These are phyloP conservation scores for Proctacanthus coquilletti DNA, from an alignment of 1,140 invertebrate genomes.

Conservation along the genomic window DNA sequence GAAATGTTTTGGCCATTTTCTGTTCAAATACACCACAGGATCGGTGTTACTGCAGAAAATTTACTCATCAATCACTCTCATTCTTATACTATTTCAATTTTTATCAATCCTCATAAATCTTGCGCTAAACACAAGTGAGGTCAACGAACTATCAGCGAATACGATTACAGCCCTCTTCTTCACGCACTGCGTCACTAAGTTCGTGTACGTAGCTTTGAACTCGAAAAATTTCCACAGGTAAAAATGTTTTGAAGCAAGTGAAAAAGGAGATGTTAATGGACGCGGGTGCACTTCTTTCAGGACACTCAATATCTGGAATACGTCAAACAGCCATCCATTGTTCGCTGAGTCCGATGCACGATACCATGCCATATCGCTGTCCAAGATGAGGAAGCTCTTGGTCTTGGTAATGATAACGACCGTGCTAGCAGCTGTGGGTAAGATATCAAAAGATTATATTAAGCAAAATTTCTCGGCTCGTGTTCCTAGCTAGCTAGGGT, in stretches of 20 bases:
- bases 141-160: conserved; percentile 63
- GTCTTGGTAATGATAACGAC: conserved; percentile 48
- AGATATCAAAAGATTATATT: conserved; percentile 10
- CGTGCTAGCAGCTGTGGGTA: conserved; percentile 39
- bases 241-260: conserved; percentile 9
- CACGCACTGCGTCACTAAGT: conserved; percentile 57
- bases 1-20: conserved; percentile 56
- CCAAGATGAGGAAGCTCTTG: conserved; percentile 58
- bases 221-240: conserved; percentile 61
- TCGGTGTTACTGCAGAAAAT: conserved; percentile 38
- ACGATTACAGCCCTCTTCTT: conserved; percentile 70
- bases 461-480: background rate
- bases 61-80: conserved; percentile 42
- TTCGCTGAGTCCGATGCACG: conserved; percentile 67
- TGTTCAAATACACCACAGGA: conserved; percentile 58
- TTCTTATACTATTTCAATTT: conserved; percentile 48
- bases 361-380: conserved; percentile 54
- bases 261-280: too few species aligned
- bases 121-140: conserved; percentile 52
- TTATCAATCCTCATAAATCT: conserved; percentile 48
- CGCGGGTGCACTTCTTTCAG: conserved; percentile 22
- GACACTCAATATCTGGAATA: conserved; percentile 60
- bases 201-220: conserved; percentile 51
- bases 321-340: conserved; percentile 62
- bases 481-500: too few species aligned